phyloP scores from a whole-genome alignment of 1,140 invertebrate genomes.

The Anastrepha obliqua region DNA sequence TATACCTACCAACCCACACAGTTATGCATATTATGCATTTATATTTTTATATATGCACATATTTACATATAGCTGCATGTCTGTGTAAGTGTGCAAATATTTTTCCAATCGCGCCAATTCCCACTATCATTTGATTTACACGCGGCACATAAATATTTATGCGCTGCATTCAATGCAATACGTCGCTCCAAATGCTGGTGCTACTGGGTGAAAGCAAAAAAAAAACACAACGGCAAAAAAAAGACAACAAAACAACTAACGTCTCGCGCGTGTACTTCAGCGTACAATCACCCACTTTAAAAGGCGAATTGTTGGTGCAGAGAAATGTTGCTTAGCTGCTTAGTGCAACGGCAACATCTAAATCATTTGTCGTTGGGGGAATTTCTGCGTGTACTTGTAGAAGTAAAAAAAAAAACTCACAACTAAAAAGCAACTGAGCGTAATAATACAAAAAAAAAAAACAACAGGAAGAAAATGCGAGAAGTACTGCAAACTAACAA shows the following conservation, averaged over 20 bases:
- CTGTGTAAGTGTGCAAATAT: neutral
- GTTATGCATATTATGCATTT: neutral
- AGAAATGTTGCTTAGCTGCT: neutral
- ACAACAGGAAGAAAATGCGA: neutral
- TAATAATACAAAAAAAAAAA: neutral
- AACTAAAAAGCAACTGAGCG: neutral
- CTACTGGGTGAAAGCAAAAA: neutral
- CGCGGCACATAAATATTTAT: slow-evolving; percentile 25
- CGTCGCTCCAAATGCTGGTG: neutral
- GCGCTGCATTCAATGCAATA: neutral
- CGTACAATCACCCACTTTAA: slow-evolving; percentile 33
- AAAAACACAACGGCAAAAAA: no score
- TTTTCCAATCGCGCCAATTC: slow-evolving; percentile 26
- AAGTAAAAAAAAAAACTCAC: neutral
- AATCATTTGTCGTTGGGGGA: neutral
- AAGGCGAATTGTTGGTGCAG: slow-evolving; percentile 1
- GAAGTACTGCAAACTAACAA: neutral
- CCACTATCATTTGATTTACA: slow-evolving; percentile 41
- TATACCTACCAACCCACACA: neutral
- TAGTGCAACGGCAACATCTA: slow-evolving; percentile 3
- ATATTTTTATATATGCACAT: neutral
- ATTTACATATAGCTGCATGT: neutral
- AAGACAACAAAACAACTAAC: no score
- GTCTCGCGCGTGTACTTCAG: neutral
- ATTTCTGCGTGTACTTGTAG: neutral